Conservation (phyloP, 1,140 invertebrate species). For the Macrobrachium rosenbergii region DNA sequence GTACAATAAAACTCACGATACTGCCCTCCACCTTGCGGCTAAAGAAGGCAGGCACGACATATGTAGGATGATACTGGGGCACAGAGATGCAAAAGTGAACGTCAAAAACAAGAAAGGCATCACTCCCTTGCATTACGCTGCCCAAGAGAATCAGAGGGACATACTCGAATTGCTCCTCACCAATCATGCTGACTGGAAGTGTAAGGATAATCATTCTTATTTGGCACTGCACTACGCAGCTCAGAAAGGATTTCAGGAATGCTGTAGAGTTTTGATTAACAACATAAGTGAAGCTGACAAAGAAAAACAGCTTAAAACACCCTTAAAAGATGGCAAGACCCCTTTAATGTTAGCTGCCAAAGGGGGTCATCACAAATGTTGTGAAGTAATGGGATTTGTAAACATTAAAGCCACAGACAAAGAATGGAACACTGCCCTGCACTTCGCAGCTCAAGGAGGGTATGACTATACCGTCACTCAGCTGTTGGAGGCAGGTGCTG, state of each 20-base stretch:
- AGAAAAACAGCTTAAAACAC: conserved; percentile 23
- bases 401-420: conserved; percentile 46
- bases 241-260: conserved; percentile 46
- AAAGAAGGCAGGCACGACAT: conserved; percentile 25
- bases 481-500: conserved; percentile 29
- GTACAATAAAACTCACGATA: conserved; percentile 27
- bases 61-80: conserved; percentile 18
- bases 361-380: conserved; percentile 45
- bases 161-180: conserved; percentile 30
- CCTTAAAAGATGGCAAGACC: conserved; percentile 43
- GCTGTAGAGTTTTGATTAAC: conserved; percentile 41
- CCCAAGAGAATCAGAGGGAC: conserved; percentile 42
- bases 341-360: conserved; percentile 52
- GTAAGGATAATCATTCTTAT: conserved; percentile 36
- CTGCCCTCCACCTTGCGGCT: conserved; percentile 33
- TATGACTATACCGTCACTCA: conserved; percentile 42
- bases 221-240: conserved; percentile 46
- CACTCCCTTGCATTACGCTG: conserved; percentile 40
- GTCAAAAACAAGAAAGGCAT: conserved; percentile 42
- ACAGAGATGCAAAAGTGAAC: not conserved
- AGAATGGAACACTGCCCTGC: conserved; percentile 34
- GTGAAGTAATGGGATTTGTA: conserved; percentile 19
- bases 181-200: conserved; percentile 38
- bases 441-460: conserved; percentile 43
- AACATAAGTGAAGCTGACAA: not conserved